Evolutionary conservation across 1,140 invertebrate genomes (phyloP), one percentile per base, ranked within the genome.

Genomic region (Cephus cinctus): DNA sequence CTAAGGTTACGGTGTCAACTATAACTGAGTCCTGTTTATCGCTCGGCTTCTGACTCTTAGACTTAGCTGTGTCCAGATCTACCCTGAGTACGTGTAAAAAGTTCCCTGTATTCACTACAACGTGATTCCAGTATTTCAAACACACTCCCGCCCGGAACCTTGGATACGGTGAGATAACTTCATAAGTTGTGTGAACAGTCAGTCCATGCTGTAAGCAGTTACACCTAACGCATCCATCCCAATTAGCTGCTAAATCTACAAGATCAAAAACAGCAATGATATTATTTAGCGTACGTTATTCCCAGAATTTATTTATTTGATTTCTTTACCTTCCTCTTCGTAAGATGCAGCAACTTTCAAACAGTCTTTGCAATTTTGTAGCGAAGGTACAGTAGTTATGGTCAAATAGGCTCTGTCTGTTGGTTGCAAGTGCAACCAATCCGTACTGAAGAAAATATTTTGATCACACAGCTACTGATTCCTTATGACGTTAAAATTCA

Each of bases 51-150:
- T 57, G 47, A 43, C 57, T 59, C 19, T 60, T 63, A 4, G 52
- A 41, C 40, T 68, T 70, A 8, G 65, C 63, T 40, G 71, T 62
- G 43, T 80, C 74, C 36, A 83, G 61, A 43, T 80, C 72, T 14
- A 82, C 74, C 50, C 69, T 75, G 15, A 89, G 63, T 14, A 85
- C 80, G 46, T 87, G 82, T 16, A 89, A 71, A 52, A 86, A 86
- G 61, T 87, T 86, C 11, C 86, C 86, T 4, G 86, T 86, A 58
- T 88, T 89, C 14, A 89, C 73, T 8, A 88, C 78, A 23, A 86
- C 82, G 36, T 81, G 78, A 46, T 84, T 81, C 59, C 83, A 79
- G 43, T 80, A 78, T 59, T 84, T 85, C 35, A 87, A 67, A 56
- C 81, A 81, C 9, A 84, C 78, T 14, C 74, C 65, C 3, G 84